Base-by-base conservation (phyloP, 2,888 invertebrate species). In the Tetramorium bicarinatum region DNA sequence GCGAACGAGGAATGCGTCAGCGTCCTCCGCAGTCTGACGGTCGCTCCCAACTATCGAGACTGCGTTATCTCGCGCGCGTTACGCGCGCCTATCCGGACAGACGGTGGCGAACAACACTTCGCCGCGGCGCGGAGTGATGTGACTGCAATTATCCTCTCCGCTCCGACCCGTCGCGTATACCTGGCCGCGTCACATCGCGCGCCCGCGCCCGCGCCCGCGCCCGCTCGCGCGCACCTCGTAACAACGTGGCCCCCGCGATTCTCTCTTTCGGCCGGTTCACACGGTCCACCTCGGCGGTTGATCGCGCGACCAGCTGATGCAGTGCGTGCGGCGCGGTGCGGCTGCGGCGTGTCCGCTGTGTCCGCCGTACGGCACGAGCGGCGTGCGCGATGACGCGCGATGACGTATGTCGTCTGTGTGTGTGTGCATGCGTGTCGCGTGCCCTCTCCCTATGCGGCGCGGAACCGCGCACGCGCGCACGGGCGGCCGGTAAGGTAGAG, bases 261-360 rank as follows among this genome's bases (percentile, higher is more conserved):
- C 11, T 44, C 11, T 11, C 11, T 44, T 11, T 44, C 29, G 29
- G 29, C 29, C 29, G 29, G 29, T 34, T 4, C 29, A 34, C 29
- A 34, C 29, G 29, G 3, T 34, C 29, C 29, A 34, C 29, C 29
- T 34, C 29, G 29, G 3, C 29, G 3, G 29, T 34, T 34, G 29
- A 34, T 34, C 29, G 29, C 15, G 6, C 44, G 13, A 54, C 38
- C 69, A 71, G 69, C 69, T 71, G 69, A 71, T 34, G 38, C 52
- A 15, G 4, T 38, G 69, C 25, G 66, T 18, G 7, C 52, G 52
- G 11, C 41, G 47, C 9, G 47, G 15, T 47, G 47, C 15, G 4
- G 47, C 2, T 15, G 7, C 49, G 49, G 11, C 13, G 47, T 47
- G 44, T 4, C 18, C 15, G 61, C 29, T 34, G 29, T 34, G 3